Conservation (phyloP, 30 jellyfish, hydroid and myxozoan genomes). For the Chironex yamaguchii region DNA sequence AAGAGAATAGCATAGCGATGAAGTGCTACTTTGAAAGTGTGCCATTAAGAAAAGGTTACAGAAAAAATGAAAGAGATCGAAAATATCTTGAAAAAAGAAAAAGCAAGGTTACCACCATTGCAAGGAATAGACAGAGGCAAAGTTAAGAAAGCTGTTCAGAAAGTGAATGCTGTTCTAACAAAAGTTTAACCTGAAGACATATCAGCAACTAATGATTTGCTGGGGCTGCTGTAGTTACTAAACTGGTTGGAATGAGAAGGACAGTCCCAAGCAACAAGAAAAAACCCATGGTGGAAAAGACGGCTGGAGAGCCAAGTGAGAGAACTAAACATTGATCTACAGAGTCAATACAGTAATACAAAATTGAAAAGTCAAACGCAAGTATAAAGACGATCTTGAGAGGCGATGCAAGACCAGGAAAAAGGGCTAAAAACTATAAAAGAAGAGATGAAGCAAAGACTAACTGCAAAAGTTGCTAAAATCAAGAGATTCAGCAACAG, state of each 20-base stretch:
- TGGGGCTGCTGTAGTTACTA: constrained; percentile 26
- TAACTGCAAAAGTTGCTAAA: no score
- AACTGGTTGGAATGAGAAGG: constrained; percentile 16
- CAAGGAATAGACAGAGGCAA: constrained; percentile 4
- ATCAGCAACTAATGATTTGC: constrained; percentile 18
- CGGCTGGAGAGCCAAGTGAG: constrained; percentile 39
- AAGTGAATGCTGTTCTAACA: constrained; percentile 15
- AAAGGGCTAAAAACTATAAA: constrained; percentile 9
- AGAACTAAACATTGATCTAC: constrained; percentile 14
- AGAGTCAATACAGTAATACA: background rate
- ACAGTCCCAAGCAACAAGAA: constrained; percentile 24
- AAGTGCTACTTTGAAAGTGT: no score
- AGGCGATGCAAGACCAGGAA: constrained; percentile 1
- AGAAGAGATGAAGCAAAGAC: constrained; percentile 31
- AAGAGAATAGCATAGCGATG: no score
- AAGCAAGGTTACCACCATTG: constrained; percentile 28
- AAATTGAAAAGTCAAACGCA: constrained; percentile 18
- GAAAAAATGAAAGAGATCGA: no score
- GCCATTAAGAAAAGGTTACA: no score
- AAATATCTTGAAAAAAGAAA: background rate
- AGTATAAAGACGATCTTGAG: constrained; percentile 10
- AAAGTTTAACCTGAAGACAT: constrained; percentile 10
- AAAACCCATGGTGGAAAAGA: constrained; percentile 39
- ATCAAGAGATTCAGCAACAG: constrained; percentile 15
- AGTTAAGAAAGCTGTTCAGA: constrained; percentile 26